Evolutionary conservation across 2,888 invertebrate species (phyloP).

Genomic region (Aspidapion aeneum): DNA sequence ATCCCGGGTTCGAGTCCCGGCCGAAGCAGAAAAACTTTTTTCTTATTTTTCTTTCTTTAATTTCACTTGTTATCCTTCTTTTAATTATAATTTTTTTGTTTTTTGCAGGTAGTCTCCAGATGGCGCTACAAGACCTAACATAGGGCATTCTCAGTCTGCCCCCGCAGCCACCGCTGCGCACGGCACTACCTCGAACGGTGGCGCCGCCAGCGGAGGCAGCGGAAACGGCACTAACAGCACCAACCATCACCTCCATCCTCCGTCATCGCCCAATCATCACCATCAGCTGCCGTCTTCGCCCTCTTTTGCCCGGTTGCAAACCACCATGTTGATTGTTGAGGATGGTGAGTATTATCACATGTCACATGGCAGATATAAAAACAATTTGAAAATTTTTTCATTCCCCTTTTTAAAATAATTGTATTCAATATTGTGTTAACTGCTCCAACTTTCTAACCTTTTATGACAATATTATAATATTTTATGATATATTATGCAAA

Average conservation of each 20-base stretch:
- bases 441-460: no score
- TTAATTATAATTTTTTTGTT: slow-evolving; percentile 4
- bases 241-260: neutral
- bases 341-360: neutral
- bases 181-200: slow-evolving; percentile 15
- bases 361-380: no score
- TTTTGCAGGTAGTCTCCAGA: slow-evolving; percentile 20
- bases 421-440: no score
- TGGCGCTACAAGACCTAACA: slow-evolving; percentile 43
- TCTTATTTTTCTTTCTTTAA: no score
- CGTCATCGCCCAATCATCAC: neutral
- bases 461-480: no score
- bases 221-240: slow-evolving; percentile 12
- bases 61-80: no score
- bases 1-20: no score
- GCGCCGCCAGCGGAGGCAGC: slow-evolving; percentile 9
- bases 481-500: no score
- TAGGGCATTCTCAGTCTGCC: slow-evolving; percentile 33
- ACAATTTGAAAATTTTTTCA: no score
- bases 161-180: slow-evolving; percentile 21
- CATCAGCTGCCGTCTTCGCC: neutral
- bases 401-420: no score
- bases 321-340: slow-evolving; percentile 1
- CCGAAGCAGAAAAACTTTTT: no score
- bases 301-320: neutral